Percentiles rank a stretch among this genome's conserved stretches.
phyloP scores from a whole-genome alignment of 2,888 invertebrate species.

The Parelbella ahira region DNA sequence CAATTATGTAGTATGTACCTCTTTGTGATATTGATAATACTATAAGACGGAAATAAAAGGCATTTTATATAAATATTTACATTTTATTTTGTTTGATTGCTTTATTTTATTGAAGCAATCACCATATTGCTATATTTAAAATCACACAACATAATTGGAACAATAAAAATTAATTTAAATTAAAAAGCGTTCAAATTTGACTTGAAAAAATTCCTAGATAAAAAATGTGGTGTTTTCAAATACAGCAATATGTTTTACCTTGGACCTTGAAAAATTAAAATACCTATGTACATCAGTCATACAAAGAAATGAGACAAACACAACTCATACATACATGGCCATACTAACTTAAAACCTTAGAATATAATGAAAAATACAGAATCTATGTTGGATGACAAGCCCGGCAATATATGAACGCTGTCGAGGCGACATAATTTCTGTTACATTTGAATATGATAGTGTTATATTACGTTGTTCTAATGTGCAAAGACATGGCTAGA shows the following conservation, averaged over 20 bases:
- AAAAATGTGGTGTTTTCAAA: conserved; percentile 32
- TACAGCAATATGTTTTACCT: conserved; percentile 35
- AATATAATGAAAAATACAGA: conserved; percentile 2
- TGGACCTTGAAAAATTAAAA: conserved; percentile 32
- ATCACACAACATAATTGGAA: conserved; percentile 11
- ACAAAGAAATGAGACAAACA: conserved; percentile 30
- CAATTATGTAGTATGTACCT: too few species aligned
- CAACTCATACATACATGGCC: conserved; percentile 28
- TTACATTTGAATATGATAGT: too few species aligned
- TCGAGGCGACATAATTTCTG: too few species aligned
- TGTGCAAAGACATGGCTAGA: too few species aligned
- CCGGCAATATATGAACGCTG: not conserved
- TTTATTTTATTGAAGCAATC: conserved; percentile 39
- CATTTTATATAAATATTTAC: conserved; percentile 66
- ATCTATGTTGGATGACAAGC: too few species aligned
- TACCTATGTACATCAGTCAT: conserved; percentile 43
- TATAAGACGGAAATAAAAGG: conserved; percentile 51
- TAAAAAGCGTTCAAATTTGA: conserved; percentile 26
- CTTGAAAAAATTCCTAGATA: conserved; percentile 29
- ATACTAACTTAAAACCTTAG: conserved; percentile 19
- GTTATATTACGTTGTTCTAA: too few species aligned
- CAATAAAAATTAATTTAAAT: conserved; percentile 33
- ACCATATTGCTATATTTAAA: conserved; percentile 35
- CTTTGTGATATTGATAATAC: too few species aligned
- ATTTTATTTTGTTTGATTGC: conserved; percentile 54